These are phyloP conservation scores for Acestrorhynchus altus DNA, from an alignment of 2,797 vertebrate genomes.

Conservation along the genomic window DNA sequence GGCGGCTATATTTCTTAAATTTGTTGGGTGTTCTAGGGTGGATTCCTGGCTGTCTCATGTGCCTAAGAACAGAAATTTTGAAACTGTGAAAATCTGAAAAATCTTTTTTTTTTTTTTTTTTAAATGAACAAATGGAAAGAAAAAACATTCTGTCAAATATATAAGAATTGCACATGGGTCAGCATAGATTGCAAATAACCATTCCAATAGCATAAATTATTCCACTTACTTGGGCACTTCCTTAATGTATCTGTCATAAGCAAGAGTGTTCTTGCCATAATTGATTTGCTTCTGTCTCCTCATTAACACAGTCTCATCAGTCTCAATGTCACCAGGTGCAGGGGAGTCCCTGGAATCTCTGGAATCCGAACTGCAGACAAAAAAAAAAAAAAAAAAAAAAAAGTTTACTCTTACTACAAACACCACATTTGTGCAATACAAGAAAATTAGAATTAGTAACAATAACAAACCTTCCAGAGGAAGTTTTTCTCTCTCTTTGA, in stretches of 20 bases:
- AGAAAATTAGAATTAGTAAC: background rate
- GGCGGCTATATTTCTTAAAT: conserved; percentile 96
- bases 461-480: conserved; percentile 86
- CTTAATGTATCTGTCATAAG: conserved; percentile 91
- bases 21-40: conserved; percentile 98
- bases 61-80: conserved; percentile 69
- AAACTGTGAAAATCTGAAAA: background rate
- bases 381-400: background rate
- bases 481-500: conserved; percentile 84
- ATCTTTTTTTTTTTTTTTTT: too few species aligned
- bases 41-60: conserved; percentile 86
- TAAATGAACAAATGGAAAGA: too few species aligned
- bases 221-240: conserved; percentile 90
- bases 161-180: too few species aligned
- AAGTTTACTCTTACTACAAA: background rate
- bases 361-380: conserved; percentile 81
- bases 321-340: conserved; percentile 85
- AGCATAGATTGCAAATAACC: background rate
- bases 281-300: conserved; percentile 97
- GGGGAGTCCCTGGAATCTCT: conserved; percentile 83
- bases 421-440: background rate
- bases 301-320: conserved; percentile 87
- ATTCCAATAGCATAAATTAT: too few species aligned
- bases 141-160: background rate
- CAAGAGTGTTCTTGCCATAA: conserved; percentile 96